Conservation (phyloP, 1,140 invertebrate species). For the Pachypeltis micranthus region DNA sequence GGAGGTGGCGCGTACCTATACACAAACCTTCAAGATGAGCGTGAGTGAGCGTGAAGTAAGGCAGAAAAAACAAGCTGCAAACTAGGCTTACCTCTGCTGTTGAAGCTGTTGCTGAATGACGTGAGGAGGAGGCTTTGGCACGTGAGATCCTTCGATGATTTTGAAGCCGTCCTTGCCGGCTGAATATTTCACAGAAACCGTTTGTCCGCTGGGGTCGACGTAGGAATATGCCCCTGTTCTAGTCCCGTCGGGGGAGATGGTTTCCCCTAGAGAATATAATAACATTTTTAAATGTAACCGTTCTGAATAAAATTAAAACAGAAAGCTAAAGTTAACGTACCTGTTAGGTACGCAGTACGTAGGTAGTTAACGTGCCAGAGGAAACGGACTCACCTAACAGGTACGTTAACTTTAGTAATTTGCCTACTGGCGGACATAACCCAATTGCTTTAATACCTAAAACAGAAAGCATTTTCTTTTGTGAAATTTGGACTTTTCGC, state of each 20-base stretch:
- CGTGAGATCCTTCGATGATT: conserved; percentile 33
- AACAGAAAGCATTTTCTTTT: too few species aligned
- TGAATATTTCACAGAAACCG: conserved; percentile 40
- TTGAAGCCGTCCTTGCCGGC: conserved; percentile 38
- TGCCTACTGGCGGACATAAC: too few species aligned
- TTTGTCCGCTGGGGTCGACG: conserved; percentile 44
- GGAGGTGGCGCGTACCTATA: not conserved
- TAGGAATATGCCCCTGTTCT: conserved; percentile 51
- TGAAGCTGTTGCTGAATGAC: conserved; percentile 14
- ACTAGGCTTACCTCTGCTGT: conserved; percentile 13
- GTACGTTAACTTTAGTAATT: too few species aligned
- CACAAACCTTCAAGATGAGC: too few species aligned
- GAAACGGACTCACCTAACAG: too few species aligned
- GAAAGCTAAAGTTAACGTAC: too few species aligned
- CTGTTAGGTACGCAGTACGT: conserved; percentile 50
- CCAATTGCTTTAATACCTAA: too few species aligned
- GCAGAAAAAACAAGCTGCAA: too few species aligned
- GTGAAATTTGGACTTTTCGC: too few species aligned
- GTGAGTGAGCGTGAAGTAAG: too few species aligned
- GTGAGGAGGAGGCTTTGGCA: conserved; percentile 26
- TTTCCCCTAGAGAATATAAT: conserved; percentile 35
- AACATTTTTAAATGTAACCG: not conserved
- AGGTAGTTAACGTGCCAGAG: too few species aligned
- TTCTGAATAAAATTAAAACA: not conserved
- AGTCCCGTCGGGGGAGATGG: conserved; percentile 49